Conservation (phyloP, 2,888 invertebrate genomes). For the Caenorhabditis sp. region DNA sequence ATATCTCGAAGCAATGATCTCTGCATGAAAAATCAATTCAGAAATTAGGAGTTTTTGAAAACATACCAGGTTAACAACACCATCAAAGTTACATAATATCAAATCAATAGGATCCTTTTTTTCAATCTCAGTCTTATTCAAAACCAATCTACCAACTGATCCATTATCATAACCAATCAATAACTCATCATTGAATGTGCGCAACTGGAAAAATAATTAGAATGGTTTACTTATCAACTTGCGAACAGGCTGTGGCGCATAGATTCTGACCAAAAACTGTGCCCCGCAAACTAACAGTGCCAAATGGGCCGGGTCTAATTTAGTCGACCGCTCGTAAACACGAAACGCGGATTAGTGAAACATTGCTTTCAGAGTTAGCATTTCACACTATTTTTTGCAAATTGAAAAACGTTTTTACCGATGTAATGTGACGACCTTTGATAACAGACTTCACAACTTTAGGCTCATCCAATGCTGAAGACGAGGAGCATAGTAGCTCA, state of each 20-base stretch:
- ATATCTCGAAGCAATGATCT: constrained; percentile 41
- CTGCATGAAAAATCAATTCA: constrained; percentile 28
- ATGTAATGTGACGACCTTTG: constrained; percentile 10
- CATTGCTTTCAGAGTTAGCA: no score
- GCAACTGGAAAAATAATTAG: constrained; percentile 16
- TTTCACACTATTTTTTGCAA: no score
- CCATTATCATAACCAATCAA: constrained; percentile 42
- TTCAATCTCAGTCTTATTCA: neutral
- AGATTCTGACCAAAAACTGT: no score
- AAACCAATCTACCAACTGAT: constrained; percentile 22
- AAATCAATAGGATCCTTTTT: constrained; percentile 18
- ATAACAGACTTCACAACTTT: constrained; percentile 29
- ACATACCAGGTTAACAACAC: constrained; percentile 36
- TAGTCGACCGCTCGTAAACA: no score
- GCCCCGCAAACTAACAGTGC: no score
- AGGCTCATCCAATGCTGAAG: constrained; percentile 33
- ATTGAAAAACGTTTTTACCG: constrained; percentile 9
- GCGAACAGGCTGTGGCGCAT: no score
- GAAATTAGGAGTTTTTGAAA: neutral
- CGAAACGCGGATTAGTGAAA: no score
- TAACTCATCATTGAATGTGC: constrained; percentile 17
- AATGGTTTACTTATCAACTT: no score
- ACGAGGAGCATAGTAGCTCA: constrained; percentile 20
- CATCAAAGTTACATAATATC: constrained; percentile 33
- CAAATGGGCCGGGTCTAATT: no score